These are phyloP conservation scores for Pollenia griseotomentosa DNA, from an alignment of 2,888 invertebrate species.

Conservation along the genomic window DNA sequence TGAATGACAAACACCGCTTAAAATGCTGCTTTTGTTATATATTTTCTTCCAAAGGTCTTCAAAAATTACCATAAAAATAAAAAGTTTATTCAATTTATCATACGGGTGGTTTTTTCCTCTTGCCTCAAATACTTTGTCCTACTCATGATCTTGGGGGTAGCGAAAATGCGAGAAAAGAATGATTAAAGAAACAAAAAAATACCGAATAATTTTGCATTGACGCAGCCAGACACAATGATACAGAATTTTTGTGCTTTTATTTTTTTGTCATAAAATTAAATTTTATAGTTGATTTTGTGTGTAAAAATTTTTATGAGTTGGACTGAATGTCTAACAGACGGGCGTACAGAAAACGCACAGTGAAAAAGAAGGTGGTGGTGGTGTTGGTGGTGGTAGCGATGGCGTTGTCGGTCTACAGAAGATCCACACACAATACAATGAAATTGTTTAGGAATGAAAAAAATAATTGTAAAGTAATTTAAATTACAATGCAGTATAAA, in stretches of 20 bases:
- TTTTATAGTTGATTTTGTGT: conserved; percentile 47
- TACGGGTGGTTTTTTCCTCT: not conserved
- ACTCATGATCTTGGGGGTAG: conserved; percentile 7
- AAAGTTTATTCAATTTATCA: too few species aligned
- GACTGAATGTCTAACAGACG: not conserved
- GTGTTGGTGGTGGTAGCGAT: not conserved
- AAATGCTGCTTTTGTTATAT: too few species aligned
- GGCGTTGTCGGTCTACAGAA: not conserved
- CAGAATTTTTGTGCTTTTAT: not conserved
- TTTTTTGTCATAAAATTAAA: conserved; percentile 45
- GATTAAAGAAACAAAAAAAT: not conserved
- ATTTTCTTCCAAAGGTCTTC: too few species aligned
- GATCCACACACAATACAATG: conserved; percentile 37
- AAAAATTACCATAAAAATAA: too few species aligned
- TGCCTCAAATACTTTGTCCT: conserved; percentile 53
- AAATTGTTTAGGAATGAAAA: conserved; percentile 4
- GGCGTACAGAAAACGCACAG: conserved; percentile 25
- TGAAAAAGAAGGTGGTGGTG: not conserved
- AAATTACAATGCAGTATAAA: conserved; percentile 27
- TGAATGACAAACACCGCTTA: too few species aligned
- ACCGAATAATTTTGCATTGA: conserved; percentile 52
- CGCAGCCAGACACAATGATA: conserved; percentile 37
- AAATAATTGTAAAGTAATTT: conserved; percentile 39
- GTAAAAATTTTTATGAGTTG: conserved; percentile 27
- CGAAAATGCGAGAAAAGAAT: conserved; percentile 6